Conservation (phyloP, 1,140 invertebrate species). For the Fopius arisanus region DNA sequence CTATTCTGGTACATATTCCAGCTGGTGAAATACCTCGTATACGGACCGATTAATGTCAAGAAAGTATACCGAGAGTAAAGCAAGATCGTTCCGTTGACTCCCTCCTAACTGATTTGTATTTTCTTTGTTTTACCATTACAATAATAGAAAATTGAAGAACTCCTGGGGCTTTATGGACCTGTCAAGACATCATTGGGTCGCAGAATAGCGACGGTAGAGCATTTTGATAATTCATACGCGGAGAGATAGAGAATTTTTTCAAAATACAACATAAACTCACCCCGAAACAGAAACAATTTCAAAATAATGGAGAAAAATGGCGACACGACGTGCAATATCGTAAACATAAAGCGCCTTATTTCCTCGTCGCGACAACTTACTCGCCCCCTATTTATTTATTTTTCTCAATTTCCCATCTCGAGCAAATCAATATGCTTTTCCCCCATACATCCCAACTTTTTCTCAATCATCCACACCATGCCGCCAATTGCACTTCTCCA, state of each 20-base stretch:
- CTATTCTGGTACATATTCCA: conserved; percentile 3
- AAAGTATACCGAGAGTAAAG: background rate
- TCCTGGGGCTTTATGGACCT: background rate
- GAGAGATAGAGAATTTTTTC: background rate
- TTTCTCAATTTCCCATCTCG: conserved; percentile 36
- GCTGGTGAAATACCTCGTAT: conserved; percentile 9
- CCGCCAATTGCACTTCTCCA: background rate
- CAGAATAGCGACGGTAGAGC: background rate
- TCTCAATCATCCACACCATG: conserved; percentile 41
- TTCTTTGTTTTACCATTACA: background rate
- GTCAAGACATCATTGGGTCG: background rate
- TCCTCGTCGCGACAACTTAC: conserved; percentile 39
- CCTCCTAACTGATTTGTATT: background rate
- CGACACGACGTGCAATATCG: conserved; percentile 23
- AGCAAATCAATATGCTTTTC: conserved; percentile 56
- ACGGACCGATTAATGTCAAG: background rate
- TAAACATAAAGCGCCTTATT: conserved; percentile 40
- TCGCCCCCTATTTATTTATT: background rate
- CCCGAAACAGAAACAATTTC: background rate
- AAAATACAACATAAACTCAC: background rate
- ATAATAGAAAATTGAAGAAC: background rate
- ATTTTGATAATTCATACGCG: background rate
- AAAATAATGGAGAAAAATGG: conserved; percentile 21
- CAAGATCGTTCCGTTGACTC: background rate
- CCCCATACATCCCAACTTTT: conserved; percentile 48